These are phyloP conservation scores for Serranochromis macrocephalus DNA, from an alignment of 2,113 vertebrate species.

Conservation along the genomic window DNA sequence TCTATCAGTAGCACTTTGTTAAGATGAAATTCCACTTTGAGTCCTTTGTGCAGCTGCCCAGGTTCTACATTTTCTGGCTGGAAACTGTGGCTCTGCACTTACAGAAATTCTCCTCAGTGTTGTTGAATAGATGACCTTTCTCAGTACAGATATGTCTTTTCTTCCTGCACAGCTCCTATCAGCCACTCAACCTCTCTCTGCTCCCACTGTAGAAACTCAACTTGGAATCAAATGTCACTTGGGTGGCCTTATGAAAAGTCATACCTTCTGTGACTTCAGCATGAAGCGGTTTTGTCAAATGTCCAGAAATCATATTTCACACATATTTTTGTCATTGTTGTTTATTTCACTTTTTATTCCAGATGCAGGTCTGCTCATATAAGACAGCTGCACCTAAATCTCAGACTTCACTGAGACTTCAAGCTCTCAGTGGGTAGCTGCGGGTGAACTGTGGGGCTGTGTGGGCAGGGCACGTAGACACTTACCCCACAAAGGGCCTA, in stretches of 20 bases:
- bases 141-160: conserved; percentile 29
- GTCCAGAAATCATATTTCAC: background rate
- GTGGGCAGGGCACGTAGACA: background rate
- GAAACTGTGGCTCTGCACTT: background rate
- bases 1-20: background rate
- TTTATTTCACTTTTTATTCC: background rate
- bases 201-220: background rate
- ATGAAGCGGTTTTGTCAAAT: background rate
- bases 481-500: background rate
- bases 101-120: conserved; percentile 5
- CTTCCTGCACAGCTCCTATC: background rate
- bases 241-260: background rate
- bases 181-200: conserved; percentile 7
- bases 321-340: background rate
- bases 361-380: background rate
- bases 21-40: background rate
- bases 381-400: background rate
- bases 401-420: background rate
- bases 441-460: background rate
- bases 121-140: conserved; percentile 49
- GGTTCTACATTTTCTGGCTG: background rate
- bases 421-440: background rate
- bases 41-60: background rate
- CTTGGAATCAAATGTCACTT: conserved; percentile 47
- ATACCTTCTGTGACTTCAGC: background rate